Base-by-base conservation (phyloP, 2,113 vertebrate species). In the Cairina moschata region DNA sequence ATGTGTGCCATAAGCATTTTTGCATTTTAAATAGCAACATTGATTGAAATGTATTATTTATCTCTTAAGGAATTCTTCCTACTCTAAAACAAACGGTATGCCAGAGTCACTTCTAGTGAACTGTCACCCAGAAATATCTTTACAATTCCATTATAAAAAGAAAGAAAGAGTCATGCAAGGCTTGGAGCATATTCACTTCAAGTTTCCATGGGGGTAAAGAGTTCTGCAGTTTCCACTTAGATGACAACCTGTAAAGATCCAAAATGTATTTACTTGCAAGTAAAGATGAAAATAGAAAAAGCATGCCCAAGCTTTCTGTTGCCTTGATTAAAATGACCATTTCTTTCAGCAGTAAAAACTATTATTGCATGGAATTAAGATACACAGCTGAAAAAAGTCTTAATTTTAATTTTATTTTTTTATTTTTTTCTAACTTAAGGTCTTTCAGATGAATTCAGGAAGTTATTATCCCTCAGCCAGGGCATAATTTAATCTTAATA, bases 241-340 rank as follows among this genome's bases (percentile, higher is more conserved):
- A 90, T 91, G 88, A 83, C 83, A 94, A 71, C 55, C 84, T 80
- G 63, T 8, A 8, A 85, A 78, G 88, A 86, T 90, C 94, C 56
- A 81, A 69, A 97, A 90, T 23, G 9, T 77, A 91, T 95, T 96
- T 91, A 96, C 79, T 96, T 97, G 90, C 90, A 96, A 94, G 95
- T 93, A 93, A 91, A 83, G 52, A 74, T 88, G 79, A 86, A 93
- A 94, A 94, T 96, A 80, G 79, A 91, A 94, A 96, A 93, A 94
- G 86, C 93, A 93, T 73, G 23, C 56, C 71, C 59, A 74, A 94
- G 38, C 22, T 81, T 91, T 96, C 85, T 83, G 32, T 60, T 83
- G 83, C 65, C 38, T 74, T 91, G 26, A 32, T 91, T 74, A 88
- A 81, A 95, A 94, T 32, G 60, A 91, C 94, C 46, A 92, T 95